Percentiles rank a stretch among this genome's conserved stretches.
phyloP scores from a whole-genome alignment of 2,797 vertebrate species.

The Hippocampus kuda region DNA sequence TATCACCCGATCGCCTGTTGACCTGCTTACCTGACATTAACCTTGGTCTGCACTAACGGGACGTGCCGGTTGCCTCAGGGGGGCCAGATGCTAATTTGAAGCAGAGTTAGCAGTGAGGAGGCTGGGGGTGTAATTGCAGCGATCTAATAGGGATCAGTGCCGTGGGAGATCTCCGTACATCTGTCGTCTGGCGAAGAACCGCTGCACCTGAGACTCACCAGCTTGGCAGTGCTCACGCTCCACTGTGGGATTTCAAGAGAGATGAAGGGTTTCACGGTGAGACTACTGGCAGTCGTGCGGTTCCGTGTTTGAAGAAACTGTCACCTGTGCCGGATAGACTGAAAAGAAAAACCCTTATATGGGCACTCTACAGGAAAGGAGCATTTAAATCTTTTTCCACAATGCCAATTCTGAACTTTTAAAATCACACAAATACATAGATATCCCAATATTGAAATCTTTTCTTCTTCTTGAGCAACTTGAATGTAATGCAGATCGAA shows the following conservation, averaged over 20 bases:
- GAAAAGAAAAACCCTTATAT: neutral
- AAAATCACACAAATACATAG: neutral
- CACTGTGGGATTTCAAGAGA: slow-evolving; percentile 49
- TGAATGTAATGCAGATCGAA: no score
- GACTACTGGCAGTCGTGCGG: slow-evolving; percentile 36
- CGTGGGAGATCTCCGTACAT: slow-evolving; percentile 58
- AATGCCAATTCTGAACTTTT: neutral
- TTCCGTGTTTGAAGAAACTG: slow-evolving; percentile 5
- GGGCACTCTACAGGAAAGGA: neutral
- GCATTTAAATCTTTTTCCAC: neutral
- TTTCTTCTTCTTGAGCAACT: no score
- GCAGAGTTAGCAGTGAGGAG: slow-evolving; percentile 42
- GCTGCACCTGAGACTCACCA: slow-evolving; percentile 60
- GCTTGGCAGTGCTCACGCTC: slow-evolving; percentile 36
- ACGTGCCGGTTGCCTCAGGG: slow-evolving; percentile 43
- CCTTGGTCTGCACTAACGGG: slow-evolving; percentile 55
- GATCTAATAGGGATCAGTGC: slow-evolving; percentile 63
- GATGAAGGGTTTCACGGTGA: slow-evolving; percentile 36
- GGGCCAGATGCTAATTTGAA: slow-evolving; percentile 61
- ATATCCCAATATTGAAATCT: neutral
- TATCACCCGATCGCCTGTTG: slow-evolving; percentile 49
- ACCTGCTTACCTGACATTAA: slow-evolving; percentile 67
- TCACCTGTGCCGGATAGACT: neutral
- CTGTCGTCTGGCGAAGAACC: slow-evolving; percentile 58
- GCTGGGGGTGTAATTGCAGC: slow-evolving; percentile 49